phyloP scores from a whole-genome alignment of 2,888 invertebrate genomes.

The Baccha elongata region DNA sequence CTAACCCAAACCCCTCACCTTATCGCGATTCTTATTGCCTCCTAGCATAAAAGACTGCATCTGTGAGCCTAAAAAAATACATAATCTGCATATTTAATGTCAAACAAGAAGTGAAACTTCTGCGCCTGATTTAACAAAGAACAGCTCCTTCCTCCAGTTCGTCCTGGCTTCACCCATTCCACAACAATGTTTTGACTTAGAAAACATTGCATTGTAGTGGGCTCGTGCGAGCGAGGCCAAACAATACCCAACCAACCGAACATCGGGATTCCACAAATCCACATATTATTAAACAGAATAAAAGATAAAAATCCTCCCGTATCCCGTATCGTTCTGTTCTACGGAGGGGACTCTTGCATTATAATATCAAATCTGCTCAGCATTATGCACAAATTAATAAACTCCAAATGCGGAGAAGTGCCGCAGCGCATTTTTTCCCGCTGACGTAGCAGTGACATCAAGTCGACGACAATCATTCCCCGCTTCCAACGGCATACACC shows the following conservation, averaged over 20 bases:
- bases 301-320: slow-evolving; percentile 30
- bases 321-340: neutral
- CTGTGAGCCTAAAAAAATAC: slow-evolving; percentile 30
- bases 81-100: slow-evolving; percentile 70
- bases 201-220: slow-evolving; percentile 50
- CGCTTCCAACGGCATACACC: slow-evolving; percentile 1
- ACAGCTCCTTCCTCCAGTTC: slow-evolving; percentile 10
- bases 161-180: neutral
- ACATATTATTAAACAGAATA: slow-evolving; percentile 69
- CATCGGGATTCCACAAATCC: slow-evolving; percentile 60
- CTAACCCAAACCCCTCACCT: neutral
- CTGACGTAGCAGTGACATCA: slow-evolving; percentile 75
- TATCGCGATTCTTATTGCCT: slow-evolving; percentile 11
- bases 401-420: slow-evolving; percentile 74
- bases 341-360: slow-evolving; percentile 67
- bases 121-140: slow-evolving; percentile 69
- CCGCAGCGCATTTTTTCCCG: slow-evolving; percentile 74
- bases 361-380: slow-evolving; percentile 74
- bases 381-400: slow-evolving; percentile 76
- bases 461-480: slow-evolving; percentile 73
- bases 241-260: slow-evolving; percentile 55
- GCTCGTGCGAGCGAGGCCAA: slow-evolving; percentile 45
- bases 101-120: slow-evolving; percentile 73
- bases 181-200: slow-evolving; percentile 28
- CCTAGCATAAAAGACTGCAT: slow-evolving; percentile 19